Evolutionary conservation across 2,797 vertebrate genomes (phyloP), one percentile per base, ranked within the genome.

Genomic region (Oryzias dopingdopingensis): DNA sequence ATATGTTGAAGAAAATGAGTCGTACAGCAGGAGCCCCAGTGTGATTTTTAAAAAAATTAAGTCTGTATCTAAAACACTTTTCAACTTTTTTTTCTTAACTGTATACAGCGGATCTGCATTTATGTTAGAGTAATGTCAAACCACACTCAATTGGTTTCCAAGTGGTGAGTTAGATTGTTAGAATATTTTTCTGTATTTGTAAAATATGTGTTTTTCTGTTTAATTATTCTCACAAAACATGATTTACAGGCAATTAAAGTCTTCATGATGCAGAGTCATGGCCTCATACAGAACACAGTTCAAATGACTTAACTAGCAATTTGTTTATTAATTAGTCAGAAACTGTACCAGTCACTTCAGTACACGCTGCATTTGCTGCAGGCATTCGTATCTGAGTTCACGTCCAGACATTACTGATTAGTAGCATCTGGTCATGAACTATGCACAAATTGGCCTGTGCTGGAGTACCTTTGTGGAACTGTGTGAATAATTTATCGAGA

Each of bases 401-500:
- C 10, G 32, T 37, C 32, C 32, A 37, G 32, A 37, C 32, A 37
- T 37, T 80, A 62, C 65, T 67, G 72, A 85, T 87, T 88, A 80
- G 83, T 67, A 78, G 72, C 49, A 55, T 80, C 68, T 75, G 74
- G 67, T 65, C 73, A 54, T 73, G 72, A 84, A 85, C 75, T 85
- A 68, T 65, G 72, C 70, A 60, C 72, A 85, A 85, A 82, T 65
- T 56, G 66, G 61, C 58, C 67, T 64, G 58, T 51, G 15, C 60
- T 56, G 4, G 55, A 79, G 76, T 72, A 65, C 81, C 72, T 83
- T 73, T 66, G 74, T 84, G 78, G 68, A 83, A 50, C 60, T 17
- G 46, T 45, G 73, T 88, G 77, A 88, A 88, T 90, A 83, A 89
- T 88, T 88, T 82, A 89, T 83, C 79, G 64, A 66, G 73, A 83